Percentiles rank a stretch among this genome's conserved stretches.
Evolutionary conservation across 2,888 invertebrate species (phyloP).

Genomic region (Pristionchus japonicus): DNA sequence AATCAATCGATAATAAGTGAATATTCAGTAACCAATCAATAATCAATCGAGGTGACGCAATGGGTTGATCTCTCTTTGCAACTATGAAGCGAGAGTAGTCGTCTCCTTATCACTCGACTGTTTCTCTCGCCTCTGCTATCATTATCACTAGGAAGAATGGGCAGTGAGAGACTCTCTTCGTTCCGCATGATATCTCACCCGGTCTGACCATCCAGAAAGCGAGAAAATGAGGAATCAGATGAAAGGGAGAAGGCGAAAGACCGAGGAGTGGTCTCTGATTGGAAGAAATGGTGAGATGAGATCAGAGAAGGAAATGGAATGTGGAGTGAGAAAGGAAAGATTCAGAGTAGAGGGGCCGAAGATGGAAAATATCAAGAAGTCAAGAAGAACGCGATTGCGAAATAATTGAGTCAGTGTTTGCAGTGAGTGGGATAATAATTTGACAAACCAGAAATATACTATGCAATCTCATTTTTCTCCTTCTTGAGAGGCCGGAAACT

Average conservation of each 20-base stretch:
- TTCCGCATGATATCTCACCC: neutral
- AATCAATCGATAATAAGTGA: neutral
- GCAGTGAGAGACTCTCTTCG: neutral
- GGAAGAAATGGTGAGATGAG: constrained; percentile 13
- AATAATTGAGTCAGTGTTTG: too few species aligned
- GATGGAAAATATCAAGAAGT: neutral
- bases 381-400: neutral
- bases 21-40: neutral
- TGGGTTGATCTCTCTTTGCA: neutral
- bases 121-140: neutral
- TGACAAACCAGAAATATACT: too few species aligned
- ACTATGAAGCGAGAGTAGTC: neutral
- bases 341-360: neutral
- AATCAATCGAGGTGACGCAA: neutral
- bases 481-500: too few species aligned
- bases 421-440: too few species aligned
- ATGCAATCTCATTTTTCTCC: too few species aligned
- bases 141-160: neutral
- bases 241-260: neutral
- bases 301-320: neutral
- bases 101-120: neutral
- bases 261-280: constrained; percentile 31
- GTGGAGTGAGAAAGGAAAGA: neutral
- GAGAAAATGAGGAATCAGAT: neutral
- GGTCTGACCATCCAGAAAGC: neutral